Evolutionary conservation across 2,113 vertebrate species (phyloP).

Genomic region (Dasyurus viverrinus): DNA sequence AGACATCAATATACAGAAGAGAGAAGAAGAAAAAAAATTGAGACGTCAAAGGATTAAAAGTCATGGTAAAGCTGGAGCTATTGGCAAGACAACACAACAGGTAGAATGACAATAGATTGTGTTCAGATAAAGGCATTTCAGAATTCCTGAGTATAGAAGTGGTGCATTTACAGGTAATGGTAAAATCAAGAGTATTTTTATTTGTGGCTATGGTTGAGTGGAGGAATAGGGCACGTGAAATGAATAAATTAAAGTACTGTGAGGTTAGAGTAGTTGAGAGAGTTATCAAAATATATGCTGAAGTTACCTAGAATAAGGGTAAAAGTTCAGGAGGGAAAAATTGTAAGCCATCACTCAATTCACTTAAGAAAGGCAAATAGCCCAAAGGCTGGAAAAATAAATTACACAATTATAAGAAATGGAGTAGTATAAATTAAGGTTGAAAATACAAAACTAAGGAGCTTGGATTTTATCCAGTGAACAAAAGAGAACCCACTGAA

Average conservation of each 20-base stretch:
- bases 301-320: neutral
- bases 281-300: neutral
- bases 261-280: neutral
- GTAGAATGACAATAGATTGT: neutral
- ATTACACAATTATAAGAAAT: neutral
- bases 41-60: neutral
- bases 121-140: neutral
- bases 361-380: neutral
- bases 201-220: neutral
- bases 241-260: neutral
- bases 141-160: neutral
- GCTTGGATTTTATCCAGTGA: neutral
- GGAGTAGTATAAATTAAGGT: neutral
- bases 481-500: neutral
- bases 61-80: neutral
- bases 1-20: neutral
- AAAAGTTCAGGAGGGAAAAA: neutral
- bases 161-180: neutral
- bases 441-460: neutral
- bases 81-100: neutral
- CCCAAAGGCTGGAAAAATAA: neutral
- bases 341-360: neutral
- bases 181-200: neutral
- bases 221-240: neutral
- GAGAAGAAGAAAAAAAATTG: neutral